phyloP scores from a whole-genome alignment of 2,113 vertebrate species.

The Alectura lathami region DNA sequence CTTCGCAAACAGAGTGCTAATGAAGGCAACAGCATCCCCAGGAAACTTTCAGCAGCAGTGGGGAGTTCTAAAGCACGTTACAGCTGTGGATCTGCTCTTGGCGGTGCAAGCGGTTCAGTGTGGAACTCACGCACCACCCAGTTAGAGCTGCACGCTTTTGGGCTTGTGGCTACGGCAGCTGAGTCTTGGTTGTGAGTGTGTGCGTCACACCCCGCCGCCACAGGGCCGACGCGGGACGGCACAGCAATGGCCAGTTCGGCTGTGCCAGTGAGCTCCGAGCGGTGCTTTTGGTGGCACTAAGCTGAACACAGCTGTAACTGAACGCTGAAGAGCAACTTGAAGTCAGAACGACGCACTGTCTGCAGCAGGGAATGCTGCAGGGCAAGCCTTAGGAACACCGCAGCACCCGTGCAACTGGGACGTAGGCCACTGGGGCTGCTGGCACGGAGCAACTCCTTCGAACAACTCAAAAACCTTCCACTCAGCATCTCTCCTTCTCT shows the following conservation, averaged over 20 bases:
- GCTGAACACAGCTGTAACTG: background rate
- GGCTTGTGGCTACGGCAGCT: background rate
- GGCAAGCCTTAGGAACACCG: background rate
- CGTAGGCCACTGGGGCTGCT: background rate
- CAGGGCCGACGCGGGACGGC: accelerated
- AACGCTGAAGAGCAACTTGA: background rate
- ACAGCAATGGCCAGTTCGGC: background rate
- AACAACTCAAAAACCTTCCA: background rate
- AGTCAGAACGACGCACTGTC: background rate
- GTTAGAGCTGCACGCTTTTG: background rate
- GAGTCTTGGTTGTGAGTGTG: background rate
- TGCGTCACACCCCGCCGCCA: background rate
- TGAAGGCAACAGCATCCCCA: background rate
- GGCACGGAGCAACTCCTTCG: background rate
- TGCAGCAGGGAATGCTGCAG: background rate
- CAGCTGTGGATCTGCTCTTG: background rate
- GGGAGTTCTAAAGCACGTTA: accelerated
- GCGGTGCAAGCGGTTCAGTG: background rate
- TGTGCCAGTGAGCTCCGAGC: background rate
- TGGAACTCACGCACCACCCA: background rate
- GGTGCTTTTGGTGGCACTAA: background rate
- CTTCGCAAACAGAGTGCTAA: background rate
- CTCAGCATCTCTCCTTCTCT: background rate
- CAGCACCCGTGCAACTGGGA: background rate
- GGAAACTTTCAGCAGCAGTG: background rate